Evolutionary conservation across 2,888 invertebrate species (phyloP), one percentile per base, ranked within the genome.

Genomic region (Drosophila recens): DNA sequence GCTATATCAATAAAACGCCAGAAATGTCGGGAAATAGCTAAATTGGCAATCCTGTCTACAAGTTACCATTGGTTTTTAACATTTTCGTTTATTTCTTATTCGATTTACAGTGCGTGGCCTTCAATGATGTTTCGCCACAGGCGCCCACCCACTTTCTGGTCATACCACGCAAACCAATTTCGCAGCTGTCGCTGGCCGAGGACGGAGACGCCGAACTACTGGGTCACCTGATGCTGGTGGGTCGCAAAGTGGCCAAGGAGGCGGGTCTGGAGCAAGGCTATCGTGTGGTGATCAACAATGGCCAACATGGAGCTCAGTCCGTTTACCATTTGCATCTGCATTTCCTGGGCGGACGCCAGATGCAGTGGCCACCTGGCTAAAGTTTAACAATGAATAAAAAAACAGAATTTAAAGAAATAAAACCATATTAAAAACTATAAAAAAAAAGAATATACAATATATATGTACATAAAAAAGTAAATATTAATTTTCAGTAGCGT

Each of bases 351-450:
- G 98, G 98, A 10, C 94, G 98, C 38, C 99, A 99, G 93, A 93
- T 99, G 94, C 93, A 95, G 34, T 99, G 99, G 99, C 99, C 99
- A 13, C 99, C 99, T 45, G 98, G 98, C 76, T 98, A 97, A 95
- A 3, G 51, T 10, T n/a, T 6, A 23, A 48, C 10, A 46, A 34
- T 17, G 17, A 15, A 5, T 27, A 27, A 27, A 2, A 17, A n/a
- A 8, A n/a, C 27, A 49, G 15, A n/a, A 36, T 20, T 15, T 34
- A 64, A 45, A 30, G n/a, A 73, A 68, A 75, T 67, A 68, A 69
- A 83, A 53, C 8, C 10, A 54, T 64, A 54, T 74, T 58, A 38
- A 43, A 34, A 36, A 63, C 30, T 57, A 43, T 59, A 66, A 62
- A 36, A n/a, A n/a, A n/a, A n/a, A n/a, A n/a, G 6, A 38, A 66